These are phyloP conservation scores for Fragum sueziense DNA, from an alignment of 2,888 invertebrate species.

Conservation along the genomic window DNA sequence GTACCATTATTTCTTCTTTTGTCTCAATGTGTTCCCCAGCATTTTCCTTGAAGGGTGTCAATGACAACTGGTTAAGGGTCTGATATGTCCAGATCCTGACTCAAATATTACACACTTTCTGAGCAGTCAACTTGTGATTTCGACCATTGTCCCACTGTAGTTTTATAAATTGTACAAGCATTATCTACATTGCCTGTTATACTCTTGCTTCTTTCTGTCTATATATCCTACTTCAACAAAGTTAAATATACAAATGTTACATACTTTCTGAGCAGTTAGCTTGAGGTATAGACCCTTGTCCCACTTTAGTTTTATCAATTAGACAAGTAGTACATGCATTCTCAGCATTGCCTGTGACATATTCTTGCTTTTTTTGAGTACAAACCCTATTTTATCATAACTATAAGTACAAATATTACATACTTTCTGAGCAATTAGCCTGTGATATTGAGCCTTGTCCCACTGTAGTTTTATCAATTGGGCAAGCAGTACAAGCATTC, in stretches of 20 bases:
- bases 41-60: no score
- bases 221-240: no score
- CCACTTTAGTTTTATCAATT: slow-evolving; percentile 41
- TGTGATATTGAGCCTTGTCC: slow-evolving; percentile 30
- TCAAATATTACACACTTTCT: slow-evolving; percentile 13
- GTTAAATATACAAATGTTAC: no score
- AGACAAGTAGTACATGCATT: slow-evolving; percentile 52
- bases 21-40: no score
- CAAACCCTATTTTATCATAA: no score
- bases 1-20: no score
- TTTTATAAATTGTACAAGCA: slow-evolving; percentile 48
- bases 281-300: slow-evolving; percentile 28
- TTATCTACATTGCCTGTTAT: slow-evolving; percentile 31
- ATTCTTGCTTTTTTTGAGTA: no score
- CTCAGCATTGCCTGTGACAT: slow-evolving; percentile 43
- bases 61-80: no score
- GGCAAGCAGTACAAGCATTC: slow-evolving; percentile 50
- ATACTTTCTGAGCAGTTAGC: slow-evolving; percentile 37
- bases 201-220: no score
- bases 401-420: no score
- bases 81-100: no score
- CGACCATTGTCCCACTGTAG: slow-evolving; percentile 41
- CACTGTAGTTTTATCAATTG: slow-evolving; percentile 45
- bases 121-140: slow-evolving; percentile 35
- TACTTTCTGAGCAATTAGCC: slow-evolving; percentile 36